Conservation (phyloP, 2,797 vertebrate species). For the Semaprochilodus insignis region DNA sequence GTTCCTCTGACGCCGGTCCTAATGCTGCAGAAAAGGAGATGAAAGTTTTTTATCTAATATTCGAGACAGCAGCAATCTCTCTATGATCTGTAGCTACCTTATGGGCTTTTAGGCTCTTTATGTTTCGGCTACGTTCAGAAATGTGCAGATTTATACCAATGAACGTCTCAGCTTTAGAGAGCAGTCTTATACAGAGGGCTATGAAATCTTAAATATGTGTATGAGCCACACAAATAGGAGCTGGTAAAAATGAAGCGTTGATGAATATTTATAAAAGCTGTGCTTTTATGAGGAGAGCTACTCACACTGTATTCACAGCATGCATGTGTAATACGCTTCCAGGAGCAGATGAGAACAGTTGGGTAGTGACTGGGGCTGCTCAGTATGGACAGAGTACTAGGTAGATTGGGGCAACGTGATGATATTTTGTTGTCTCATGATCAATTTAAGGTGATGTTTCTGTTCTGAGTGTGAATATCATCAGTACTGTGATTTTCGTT, state of each 20-base stretch:
- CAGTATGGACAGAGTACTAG: background rate
- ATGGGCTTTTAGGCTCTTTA: background rate
- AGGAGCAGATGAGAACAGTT: background rate
- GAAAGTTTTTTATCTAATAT: background rate
- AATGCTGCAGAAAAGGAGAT: background rate
- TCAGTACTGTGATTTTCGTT: too few species aligned
- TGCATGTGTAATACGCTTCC: background rate
- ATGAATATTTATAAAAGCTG: background rate
- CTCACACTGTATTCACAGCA: background rate
- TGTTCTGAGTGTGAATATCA: too few species aligned
- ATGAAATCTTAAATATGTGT: background rate
- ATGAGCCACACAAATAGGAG: background rate
- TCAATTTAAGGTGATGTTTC: too few species aligned
- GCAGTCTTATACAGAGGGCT: background rate
- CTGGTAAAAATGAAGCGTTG: background rate
- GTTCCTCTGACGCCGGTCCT: background rate
- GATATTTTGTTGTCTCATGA: too few species aligned
- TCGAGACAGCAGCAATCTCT: background rate
- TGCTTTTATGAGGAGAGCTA: background rate
- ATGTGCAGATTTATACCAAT: slow-evolving; percentile 1
- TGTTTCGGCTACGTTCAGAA: background rate
- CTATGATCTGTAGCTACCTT: background rate
- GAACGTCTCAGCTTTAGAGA: background rate
- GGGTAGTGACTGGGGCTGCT: background rate
- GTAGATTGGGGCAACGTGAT: background rate